Evolutionary conservation across 2,888 invertebrate species (phyloP), one percentile per base, ranked within the genome.

Genomic region (Torymus texanus): DNA sequence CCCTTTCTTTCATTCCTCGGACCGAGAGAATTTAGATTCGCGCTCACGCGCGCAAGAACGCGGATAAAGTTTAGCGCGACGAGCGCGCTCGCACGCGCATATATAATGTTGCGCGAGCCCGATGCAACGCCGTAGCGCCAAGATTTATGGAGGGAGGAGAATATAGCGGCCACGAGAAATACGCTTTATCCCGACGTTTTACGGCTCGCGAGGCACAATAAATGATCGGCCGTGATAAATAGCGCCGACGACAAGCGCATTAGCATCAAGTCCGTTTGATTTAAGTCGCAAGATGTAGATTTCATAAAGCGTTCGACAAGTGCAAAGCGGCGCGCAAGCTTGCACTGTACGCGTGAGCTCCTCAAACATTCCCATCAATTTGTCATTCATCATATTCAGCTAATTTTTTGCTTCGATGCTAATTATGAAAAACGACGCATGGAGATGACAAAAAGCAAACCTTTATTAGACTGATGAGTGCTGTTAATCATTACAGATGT

Each of bases 81-180:
- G 72, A 59, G 51, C 73, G 73, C 71, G 66, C n/a, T 18, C 58
- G 58, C 16, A 63, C 62, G 68, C 62, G 78, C 71, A 73, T 67
- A 55, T 18, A 71, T 66, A 71, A 79, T 75, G 41, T 41, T 4
- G 70, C 62, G 78, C 78, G 75, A 68, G 41, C 59, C 68, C 74
- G 41, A 68, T 65, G 74, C 59, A 61, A 51, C 58, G 55, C 72
- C 72, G 71, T 59, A 16, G 73, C 58, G 58, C 55, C 68, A 70
- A 77, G 77, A 80, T 80, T 80, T 80, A 80, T 80, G 77, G 74
- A 81, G 71, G 66, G 72, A 75, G 75, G 75, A 81, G 79, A 77
- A 75, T 79, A 74, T 62, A 71, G 75, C 73, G 5, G 14, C 61
- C 75, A 8, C 41, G 81, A 81, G 82, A 80, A 75, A 70, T 73